phyloP scores from a whole-genome alignment of 2,113 vertebrate species.

The Grammomys dolichurus region DNA sequence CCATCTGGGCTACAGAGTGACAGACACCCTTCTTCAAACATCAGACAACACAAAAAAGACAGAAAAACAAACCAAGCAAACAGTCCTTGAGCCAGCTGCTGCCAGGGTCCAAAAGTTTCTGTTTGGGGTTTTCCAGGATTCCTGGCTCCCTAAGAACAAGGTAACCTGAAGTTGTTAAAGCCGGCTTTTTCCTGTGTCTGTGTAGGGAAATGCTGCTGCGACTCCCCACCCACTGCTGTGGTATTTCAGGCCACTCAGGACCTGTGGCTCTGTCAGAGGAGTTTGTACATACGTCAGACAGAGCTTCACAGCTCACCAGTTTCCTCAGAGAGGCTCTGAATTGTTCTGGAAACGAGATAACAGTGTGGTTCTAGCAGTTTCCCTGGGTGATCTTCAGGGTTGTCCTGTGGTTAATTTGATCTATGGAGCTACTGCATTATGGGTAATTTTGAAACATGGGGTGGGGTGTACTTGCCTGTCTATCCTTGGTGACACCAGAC shows the following conservation, averaged over 20 bases:
- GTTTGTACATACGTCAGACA: conserved; percentile 54
- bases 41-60: not conserved
- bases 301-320: conserved; percentile 33
- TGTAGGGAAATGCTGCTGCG: not conserved
- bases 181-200: not conserved
- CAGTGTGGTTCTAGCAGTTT: conserved; percentile 78
- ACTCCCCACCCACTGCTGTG: conserved; percentile 68
- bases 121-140: not conserved
- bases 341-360: conserved; percentile 81
- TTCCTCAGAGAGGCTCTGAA: conserved; percentile 66
- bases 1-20: not conserved
- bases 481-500: conserved; percentile 15
- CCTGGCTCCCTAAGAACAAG: not conserved
- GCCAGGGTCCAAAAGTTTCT: not conserved
- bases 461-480: conserved; percentile 47
- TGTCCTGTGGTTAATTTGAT: conserved; percentile 77
- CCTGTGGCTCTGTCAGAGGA: conserved; percentile 62
- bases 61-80: not conserved
- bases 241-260: conserved; percentile 66
- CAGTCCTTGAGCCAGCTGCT: not conserved
- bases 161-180: not conserved
- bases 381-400: conserved; percentile 68
- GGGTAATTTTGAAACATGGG: conserved; percentile 70
- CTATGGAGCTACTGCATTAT: conserved; percentile 46
- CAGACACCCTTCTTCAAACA: not conserved